Percentiles rank a stretch among this genome's conserved stretches.
These are phyloP conservation scores for Heliconius hermathena DNA, from an alignment of 1,140 invertebrate species.

Conservation along the genomic window DNA sequence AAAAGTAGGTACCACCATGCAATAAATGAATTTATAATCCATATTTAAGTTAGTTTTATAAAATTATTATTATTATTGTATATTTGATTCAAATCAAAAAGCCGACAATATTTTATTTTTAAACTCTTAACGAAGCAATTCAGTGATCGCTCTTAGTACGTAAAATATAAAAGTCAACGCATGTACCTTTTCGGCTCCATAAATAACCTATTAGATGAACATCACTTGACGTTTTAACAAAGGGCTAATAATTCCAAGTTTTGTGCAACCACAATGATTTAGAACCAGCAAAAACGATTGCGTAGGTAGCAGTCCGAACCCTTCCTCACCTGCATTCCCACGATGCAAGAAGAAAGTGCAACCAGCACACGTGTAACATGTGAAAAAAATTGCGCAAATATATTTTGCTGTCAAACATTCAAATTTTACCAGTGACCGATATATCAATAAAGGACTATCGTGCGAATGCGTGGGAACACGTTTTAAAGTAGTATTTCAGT, in stretches of 20 bases:
- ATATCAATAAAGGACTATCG: conserved; percentile 47
- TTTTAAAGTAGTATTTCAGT: neutral
- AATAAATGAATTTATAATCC: neutral
- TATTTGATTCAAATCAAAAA: neutral
- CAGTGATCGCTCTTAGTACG: neutral
- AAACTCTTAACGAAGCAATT: neutral
- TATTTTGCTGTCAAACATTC: conserved; percentile 73
- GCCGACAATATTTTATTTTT: neutral
- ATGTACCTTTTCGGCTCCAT: conserved; percentile 63
- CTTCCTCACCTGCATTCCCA: conserved; percentile 80
- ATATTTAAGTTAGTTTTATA: neutral
- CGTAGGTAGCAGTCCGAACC: conserved; percentile 61
- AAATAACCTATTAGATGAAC: conserved; percentile 80
- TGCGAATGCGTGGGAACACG: conserved; percentile 61
- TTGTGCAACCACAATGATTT: conserved; percentile 71
- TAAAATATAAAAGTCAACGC: conserved; percentile 19
- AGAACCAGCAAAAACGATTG: conserved; percentile 56
- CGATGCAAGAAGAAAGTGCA: conserved; percentile 73
- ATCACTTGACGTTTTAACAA: conserved; percentile 76
- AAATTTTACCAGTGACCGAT: conserved; percentile 65
- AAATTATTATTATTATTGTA: too few relatives aligned
- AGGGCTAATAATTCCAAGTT: conserved; percentile 70
- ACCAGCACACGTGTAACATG: conserved; percentile 45
- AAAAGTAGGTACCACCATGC: neutral
- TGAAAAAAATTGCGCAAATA: conserved; percentile 73